These are phyloP conservation scores for Drosophila ogumai DNA, from an alignment of 1,140 invertebrate genomes.

Conservation along the genomic window DNA sequence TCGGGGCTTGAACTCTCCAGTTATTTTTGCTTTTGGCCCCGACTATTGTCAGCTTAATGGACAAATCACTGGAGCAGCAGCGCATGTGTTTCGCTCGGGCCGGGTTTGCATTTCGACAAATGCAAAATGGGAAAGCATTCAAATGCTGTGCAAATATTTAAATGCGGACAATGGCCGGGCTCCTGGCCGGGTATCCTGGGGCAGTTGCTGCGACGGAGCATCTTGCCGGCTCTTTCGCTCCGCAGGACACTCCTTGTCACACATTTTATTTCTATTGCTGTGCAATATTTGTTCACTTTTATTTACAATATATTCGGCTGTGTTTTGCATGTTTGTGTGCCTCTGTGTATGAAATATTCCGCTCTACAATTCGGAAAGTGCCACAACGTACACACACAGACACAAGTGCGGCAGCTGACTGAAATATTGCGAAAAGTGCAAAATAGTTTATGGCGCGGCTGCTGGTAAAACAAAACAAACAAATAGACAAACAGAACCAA, in stretches of 20 bases:
- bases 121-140: slow-evolving; percentile 74
- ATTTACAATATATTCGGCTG: slow-evolving; percentile 73
- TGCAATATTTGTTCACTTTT: slow-evolving; percentile 69
- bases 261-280: slow-evolving; percentile 49
- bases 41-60: slow-evolving; percentile 59
- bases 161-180: slow-evolving; percentile 69
- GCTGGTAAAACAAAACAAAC: slow-evolving; percentile 47
- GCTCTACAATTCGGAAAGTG: slow-evolving; percentile 75
- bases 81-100: slow-evolving; percentile 41
- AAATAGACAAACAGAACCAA: slow-evolving; percentile 30
- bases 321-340: slow-evolving; percentile 49
- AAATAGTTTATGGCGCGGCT: slow-evolving; percentile 76
- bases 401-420: slow-evolving; percentile 36
- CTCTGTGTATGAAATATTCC: slow-evolving; percentile 57
- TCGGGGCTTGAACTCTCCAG: not conserved
- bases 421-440: slow-evolving; percentile 80
- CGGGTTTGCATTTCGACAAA: slow-evolving; percentile 62
- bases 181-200: slow-evolving; percentile 23
- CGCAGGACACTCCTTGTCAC: slow-evolving; percentile 6
- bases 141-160: slow-evolving; percentile 79
- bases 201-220: slow-evolving; percentile 24
- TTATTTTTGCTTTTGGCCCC: slow-evolving; percentile 20
- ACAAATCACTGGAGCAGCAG: slow-evolving; percentile 54
- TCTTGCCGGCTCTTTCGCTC: slow-evolving; percentile 15
- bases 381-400: slow-evolving; percentile 35